A percentile compares a stretch with the other conserved stretches of the same genome.
Conservation (phyloP, 2,888 invertebrate genomes). For the Ditula angustiorana region DNA sequence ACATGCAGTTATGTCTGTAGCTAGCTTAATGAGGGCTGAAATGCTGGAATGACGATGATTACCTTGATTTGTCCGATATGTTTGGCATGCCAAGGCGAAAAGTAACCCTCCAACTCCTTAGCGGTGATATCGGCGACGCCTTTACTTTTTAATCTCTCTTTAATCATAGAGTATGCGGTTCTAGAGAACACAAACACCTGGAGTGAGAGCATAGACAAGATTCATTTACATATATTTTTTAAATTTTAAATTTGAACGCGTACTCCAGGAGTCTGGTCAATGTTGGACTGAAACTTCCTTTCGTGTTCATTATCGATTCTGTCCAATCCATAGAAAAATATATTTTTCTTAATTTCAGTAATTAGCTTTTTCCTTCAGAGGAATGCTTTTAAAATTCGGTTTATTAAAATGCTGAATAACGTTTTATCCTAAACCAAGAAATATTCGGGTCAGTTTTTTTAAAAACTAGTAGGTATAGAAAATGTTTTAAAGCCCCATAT, state of each 20-base stretch:
- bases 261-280: slow-evolving; percentile 53
- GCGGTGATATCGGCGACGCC: slow-evolving; percentile 91
- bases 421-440: not conserved
- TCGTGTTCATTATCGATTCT: slow-evolving; percentile 15
- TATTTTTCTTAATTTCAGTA: too few species aligned
- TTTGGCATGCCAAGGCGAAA: slow-evolving; percentile 94
- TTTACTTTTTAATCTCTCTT: slow-evolving; percentile 92
- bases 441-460: not conserved
- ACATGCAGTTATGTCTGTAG: not conserved
- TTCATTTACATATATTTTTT: slow-evolving; percentile 47
- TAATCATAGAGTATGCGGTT: slow-evolving; percentile 92
- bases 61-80: slow-evolving; percentile 92
- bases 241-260: slow-evolving; percentile 45
- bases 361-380: too few species aligned
- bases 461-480: too few species aligned
- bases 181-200: slow-evolving; percentile 96
- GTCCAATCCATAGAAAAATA: too few species aligned
- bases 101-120: slow-evolving; percentile 91
- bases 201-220: slow-evolving; percentile 80
- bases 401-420: not conserved
- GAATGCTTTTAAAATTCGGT: not conserved
- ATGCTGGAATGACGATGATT: slow-evolving; percentile 47
- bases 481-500: not conserved
- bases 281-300: slow-evolving; percentile 47
- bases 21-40: not conserved